These are phyloP conservation scores for Falcunculus frontatus DNA, from an alignment of 2,113 vertebrate species.

Conservation along the genomic window DNA sequence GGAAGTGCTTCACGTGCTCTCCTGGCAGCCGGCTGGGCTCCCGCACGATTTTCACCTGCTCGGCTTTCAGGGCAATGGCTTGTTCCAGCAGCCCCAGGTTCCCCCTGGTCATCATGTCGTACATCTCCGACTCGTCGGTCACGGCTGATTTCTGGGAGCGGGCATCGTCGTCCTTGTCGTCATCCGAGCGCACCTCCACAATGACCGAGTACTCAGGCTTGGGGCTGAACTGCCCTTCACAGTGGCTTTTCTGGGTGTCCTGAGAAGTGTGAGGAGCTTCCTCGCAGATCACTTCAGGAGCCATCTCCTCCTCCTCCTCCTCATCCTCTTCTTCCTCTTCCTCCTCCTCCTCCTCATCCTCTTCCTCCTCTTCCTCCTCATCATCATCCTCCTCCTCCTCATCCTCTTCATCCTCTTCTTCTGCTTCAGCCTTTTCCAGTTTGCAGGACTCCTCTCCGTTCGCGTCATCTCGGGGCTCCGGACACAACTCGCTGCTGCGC, in stretches of 20 bases:
- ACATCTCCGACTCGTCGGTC: constrained; percentile 93
- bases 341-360: constrained; percentile 59
- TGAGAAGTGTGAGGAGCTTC: constrained; percentile 53
- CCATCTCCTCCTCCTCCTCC: constrained; percentile 67
- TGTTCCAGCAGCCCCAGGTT: constrained; percentile 96
- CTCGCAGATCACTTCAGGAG: constrained; percentile 60
- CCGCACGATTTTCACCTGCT: constrained; percentile 87
- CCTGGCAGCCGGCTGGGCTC: constrained; percentile 74
- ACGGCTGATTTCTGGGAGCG: constrained; percentile 83
- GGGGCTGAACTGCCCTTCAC: constrained; percentile 67
- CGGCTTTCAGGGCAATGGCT: constrained; percentile 94
- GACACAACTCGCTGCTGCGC: constrained; percentile 59
- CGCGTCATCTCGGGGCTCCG: not conserved
- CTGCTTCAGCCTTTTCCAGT: constrained; percentile 54
- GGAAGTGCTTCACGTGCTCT: constrained; percentile 83
- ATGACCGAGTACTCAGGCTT: constrained; percentile 77
- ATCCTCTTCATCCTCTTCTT: constrained; percentile 61
- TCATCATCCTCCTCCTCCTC: constrained; percentile 53
- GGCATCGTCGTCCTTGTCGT: constrained; percentile 83
- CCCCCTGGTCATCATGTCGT: constrained; percentile 90
- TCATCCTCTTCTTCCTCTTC: constrained; percentile 67
- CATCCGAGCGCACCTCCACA: constrained; percentile 85
- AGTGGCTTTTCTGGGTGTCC: constrained; percentile 68
- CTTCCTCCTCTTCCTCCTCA: constrained; percentile 56
- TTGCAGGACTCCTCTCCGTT: constrained; percentile 52